These are phyloP conservation scores for Eubasilissa regina DNA, from an alignment of 1,140 invertebrate species.

Conservation along the genomic window DNA sequence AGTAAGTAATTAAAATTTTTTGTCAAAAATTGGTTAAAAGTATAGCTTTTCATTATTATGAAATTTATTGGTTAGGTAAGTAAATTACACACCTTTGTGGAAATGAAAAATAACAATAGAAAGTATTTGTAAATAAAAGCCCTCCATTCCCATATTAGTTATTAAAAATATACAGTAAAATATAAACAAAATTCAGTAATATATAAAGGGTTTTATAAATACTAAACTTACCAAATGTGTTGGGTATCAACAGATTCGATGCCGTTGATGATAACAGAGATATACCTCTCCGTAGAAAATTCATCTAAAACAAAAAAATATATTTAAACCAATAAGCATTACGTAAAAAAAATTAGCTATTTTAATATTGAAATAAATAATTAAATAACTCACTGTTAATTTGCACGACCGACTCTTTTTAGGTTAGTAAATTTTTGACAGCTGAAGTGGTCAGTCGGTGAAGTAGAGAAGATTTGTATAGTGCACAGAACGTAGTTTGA, in stretches of 20 bases:
- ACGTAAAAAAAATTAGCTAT: background rate
- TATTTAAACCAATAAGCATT: background rate
- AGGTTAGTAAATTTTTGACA: constrained; percentile 37
- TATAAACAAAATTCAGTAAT: too few species aligned
- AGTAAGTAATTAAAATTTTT: too few species aligned
- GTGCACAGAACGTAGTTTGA: too few species aligned
- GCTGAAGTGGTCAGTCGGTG: constrained; percentile 27
- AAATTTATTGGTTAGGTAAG: too few species aligned
- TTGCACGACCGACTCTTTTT: constrained; percentile 26
- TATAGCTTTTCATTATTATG: too few species aligned
- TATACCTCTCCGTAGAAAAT: constrained; percentile 44
- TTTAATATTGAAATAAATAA: background rate
- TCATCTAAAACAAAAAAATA: constrained; percentile 37
- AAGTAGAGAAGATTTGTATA: constrained; percentile 1
- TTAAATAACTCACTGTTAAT: constrained; percentile 6
- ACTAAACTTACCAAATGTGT: constrained; percentile 38
- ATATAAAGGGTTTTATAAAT: background rate
- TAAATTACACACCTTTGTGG: too few species aligned
- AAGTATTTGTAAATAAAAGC: too few species aligned
- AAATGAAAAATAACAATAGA: too few species aligned
- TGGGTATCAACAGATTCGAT: constrained; percentile 30
- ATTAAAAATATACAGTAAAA: too few species aligned
- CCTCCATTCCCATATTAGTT: too few species aligned
- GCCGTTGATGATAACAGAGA: constrained; percentile 34
- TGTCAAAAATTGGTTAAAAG: too few species aligned